Evolutionary conservation across 2,113 vertebrate species (phyloP).

Genomic region (Morone chrysops): DNA sequence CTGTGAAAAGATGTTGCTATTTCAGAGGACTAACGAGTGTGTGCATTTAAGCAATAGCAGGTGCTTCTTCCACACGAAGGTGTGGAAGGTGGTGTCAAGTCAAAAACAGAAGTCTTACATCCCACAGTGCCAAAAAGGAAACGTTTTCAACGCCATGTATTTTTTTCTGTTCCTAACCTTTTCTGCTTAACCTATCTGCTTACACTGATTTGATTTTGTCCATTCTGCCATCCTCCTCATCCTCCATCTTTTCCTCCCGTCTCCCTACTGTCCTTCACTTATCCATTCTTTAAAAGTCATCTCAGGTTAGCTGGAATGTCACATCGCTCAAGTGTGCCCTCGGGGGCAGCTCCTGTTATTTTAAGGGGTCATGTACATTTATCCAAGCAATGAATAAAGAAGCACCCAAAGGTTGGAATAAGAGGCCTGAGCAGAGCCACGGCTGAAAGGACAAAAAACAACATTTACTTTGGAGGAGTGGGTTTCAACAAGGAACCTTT

Average conservation of each 20-base stretch:
- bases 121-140: neutral
- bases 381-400: constrained; percentile 77
- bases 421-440: constrained; percentile 16
- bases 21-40: neutral
- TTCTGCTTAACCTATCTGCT: constrained; percentile 73
- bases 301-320: constrained; percentile 78
- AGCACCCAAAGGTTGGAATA: constrained; percentile 50
- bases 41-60: neutral
- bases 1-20: neutral
- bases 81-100: neutral
- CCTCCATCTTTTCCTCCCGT: constrained; percentile 37
- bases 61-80: constrained; percentile 13
- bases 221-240: constrained; percentile 34
- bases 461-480: constrained; percentile 55
- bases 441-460: constrained; percentile 45
- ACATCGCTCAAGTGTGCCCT: constrained; percentile 76
- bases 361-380: constrained; percentile 80
- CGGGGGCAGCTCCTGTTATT: constrained; percentile 75
- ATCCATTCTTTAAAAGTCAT: constrained; percentile 77
- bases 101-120: neutral
- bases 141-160: neutral
- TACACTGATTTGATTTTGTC: constrained; percentile 76
- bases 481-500: constrained; percentile 34
- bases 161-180: constrained; percentile 69
- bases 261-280: constrained; percentile 66